Evolutionary conservation across 2,888 invertebrate genomes (phyloP), one percentile per base, ranked within the genome.

Genomic region (Pemphredon lugubris): DNA sequence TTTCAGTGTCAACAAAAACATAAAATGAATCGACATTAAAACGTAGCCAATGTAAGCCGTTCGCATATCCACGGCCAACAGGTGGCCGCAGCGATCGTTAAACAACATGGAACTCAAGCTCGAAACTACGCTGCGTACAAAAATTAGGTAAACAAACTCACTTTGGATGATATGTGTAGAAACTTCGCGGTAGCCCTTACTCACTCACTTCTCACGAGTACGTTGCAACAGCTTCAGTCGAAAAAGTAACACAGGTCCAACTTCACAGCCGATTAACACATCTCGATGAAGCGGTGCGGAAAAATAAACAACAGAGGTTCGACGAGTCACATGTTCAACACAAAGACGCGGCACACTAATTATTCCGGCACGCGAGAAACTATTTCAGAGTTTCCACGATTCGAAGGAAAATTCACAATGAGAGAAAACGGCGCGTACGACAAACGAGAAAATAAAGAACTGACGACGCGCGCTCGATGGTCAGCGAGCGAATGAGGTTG

Each of bases 11-110:
- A n/a, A n/a, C n/a, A n/a, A n/a, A n/a, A n/a, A n/a, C n/a, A n/a
- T n/a, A n/a, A n/a, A n/a, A n/a, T n/a, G n/a, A n/a, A n/a, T n/a
- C n/a, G n/a, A n/a, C n/a, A n/a, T n/a, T n/a, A n/a, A n/a, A n/a
- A n/a, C n/a, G n/a, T n/a, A n/a, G n/a, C n/a, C n/a, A n/a, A n/a
- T n/a, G n/a, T n/a, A n/a, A n/a, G n/a, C n/a, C n/a, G n/a, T n/a
- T n/a, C n/a, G n/a, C n/a, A n/a, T n/a, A n/a, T n/a, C n/a, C 14
- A 21, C 37, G 30, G 34, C 71, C 83, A 83, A 83, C 83, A 83
- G 82, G 83, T 83, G 83, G 83, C 78, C 53, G 67, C 58, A 53
- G 54, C 72, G 50, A 65, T 57, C 60, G 44, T 26, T 40, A 37
- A n/a, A 60, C 64, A 7, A 64, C 64, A 59, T 45, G 47, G 42